Percentiles rank a stretch among this genome's conserved stretches.
These are phyloP conservation scores for Microchrysa polita DNA, from an alignment of 2,888 invertebrate species.

Conservation along the genomic window DNA sequence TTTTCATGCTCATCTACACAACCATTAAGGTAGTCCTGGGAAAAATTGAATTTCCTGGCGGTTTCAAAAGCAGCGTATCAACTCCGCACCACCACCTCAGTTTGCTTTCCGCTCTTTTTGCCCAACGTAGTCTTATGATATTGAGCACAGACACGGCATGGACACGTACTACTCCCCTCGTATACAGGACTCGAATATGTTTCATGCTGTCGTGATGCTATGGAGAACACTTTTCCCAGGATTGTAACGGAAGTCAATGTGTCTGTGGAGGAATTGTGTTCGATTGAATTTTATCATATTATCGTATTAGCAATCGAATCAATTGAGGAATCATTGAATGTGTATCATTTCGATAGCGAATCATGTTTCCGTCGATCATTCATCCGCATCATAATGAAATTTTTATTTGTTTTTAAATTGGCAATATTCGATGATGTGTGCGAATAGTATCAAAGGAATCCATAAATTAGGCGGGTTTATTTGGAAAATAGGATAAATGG, in stretches of 20 bases:
- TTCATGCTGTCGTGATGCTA: not conserved
- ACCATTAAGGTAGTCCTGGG: conserved; percentile 23
- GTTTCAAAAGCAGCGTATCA: conserved; percentile 14
- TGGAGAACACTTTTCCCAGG: not conserved
- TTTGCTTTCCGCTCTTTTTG: not conserved
- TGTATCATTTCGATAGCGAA: conserved; percentile 14
- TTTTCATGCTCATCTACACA: not conserved
- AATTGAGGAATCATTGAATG: conserved; percentile 37
- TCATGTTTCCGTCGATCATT: too few relatives aligned
- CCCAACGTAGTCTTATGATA: not conserved
- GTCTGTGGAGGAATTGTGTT: conserved; percentile 27
- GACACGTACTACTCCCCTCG: too few relatives aligned
- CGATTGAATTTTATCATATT: conserved; percentile 39
- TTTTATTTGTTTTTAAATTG: too few relatives aligned
- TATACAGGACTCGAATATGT: not conserved
- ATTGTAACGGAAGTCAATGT: conserved; percentile 28
- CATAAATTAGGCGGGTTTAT: too few relatives aligned
- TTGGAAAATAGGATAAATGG: too few relatives aligned
- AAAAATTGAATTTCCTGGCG: conserved; percentile 40
- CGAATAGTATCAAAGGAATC: too few relatives aligned
- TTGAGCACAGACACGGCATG: too few relatives aligned
- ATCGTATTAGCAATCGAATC: conserved; percentile 38
- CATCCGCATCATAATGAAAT: too few relatives aligned
- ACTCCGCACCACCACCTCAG: not conserved
- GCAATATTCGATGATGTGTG: too few relatives aligned